Conservation (phyloP, 2,113 vertebrate species). For the Siniperca chuatsi region DNA sequence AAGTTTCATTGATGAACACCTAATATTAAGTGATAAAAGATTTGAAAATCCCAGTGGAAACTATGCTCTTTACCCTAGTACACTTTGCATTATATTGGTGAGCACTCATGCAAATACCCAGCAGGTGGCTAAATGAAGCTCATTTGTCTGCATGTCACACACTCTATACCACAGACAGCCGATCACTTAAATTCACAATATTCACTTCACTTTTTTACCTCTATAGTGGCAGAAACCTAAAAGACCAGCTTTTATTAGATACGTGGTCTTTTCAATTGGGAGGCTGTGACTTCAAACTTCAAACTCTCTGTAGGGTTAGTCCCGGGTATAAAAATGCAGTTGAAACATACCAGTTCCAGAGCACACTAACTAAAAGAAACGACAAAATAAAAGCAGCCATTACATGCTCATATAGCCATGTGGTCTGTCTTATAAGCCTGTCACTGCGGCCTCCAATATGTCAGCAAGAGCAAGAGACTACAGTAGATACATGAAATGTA, state of each 20-base stretch:
- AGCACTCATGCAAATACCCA: neutral
- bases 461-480: neutral
- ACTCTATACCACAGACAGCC: neutral
- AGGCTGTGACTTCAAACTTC: constrained; percentile 4
- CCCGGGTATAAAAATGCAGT: neutral
- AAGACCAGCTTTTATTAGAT: neutral
- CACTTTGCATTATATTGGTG: neutral
- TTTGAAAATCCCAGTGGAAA: neutral
- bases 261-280: neutral
- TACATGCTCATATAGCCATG: constrained; percentile 17
- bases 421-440: neutral
- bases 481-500: neutral
- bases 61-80: neutral
- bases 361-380: constrained; percentile 21
- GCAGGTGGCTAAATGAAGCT: neutral
- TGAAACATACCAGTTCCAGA: constrained; percentile 13
- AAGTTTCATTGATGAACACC: neutral
- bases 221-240: neutral
- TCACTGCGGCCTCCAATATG: neutral
- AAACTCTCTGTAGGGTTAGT: neutral
- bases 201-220: neutral
- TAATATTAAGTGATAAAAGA: neutral
- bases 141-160: neutral
- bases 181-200: neutral
- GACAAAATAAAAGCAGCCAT: constrained; percentile 24